Conservation (phyloP, 2,797 vertebrate species). For the Antennarius maculatus region DNA sequence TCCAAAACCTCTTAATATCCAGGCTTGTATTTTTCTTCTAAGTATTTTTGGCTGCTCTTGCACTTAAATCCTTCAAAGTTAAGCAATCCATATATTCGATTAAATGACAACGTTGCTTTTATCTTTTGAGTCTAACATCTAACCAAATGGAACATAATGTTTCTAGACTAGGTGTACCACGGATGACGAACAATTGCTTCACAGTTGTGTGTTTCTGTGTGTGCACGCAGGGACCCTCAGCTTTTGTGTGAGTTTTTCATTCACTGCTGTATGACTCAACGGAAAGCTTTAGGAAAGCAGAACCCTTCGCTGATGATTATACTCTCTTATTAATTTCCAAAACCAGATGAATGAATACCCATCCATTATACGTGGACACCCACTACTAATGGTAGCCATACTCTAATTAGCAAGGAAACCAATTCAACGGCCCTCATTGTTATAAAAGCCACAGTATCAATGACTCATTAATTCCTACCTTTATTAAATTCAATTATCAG, state of each 20-base stretch:
- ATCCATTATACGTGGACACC: slow-evolving; percentile 57
- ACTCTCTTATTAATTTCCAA: slow-evolving; percentile 62
- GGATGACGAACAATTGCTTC: slow-evolving; percentile 11
- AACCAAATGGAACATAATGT: neutral
- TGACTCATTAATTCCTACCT: slow-evolving; percentile 56
- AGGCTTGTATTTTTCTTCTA: neutral
- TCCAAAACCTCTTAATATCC: slow-evolving; percentile 59
- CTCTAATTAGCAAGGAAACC: slow-evolving; percentile 58
- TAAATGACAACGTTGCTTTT: neutral
- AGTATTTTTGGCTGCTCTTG: neutral
- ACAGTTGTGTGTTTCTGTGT: neutral
- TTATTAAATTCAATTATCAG: slow-evolving; percentile 55
- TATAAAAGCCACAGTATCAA: slow-evolving; percentile 45
- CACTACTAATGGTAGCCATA: slow-evolving; percentile 53
- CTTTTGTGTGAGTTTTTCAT: slow-evolving; percentile 51
- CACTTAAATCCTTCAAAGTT: neutral
- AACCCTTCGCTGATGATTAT: slow-evolving; percentile 53
- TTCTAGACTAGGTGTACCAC: too few relatives aligned
- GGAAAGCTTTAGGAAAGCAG: slow-evolving; percentile 38
- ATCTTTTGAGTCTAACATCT: neutral
- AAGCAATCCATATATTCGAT: neutral
- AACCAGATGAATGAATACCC: slow-evolving; percentile 61
- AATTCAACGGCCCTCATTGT: slow-evolving; percentile 52
- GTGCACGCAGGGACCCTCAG: neutral
- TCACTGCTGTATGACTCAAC: slow-evolving; percentile 50